These are phyloP conservation scores for Toxostoma redivivum DNA, from an alignment of 2,113 vertebrate species.

Conservation along the genomic window DNA sequence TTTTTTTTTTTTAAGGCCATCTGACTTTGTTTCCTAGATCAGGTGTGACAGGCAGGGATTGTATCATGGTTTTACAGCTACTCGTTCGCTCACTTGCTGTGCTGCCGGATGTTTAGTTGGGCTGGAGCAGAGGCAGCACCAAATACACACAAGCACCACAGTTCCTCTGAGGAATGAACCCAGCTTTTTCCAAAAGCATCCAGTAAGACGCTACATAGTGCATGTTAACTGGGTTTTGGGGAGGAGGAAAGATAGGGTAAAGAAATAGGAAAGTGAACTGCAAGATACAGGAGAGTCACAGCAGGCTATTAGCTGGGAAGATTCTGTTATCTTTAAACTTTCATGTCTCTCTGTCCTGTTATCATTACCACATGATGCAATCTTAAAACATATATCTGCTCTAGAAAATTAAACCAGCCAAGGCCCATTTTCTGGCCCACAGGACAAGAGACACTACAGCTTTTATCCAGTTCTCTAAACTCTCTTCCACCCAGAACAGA, in stretches of 20 bases:
- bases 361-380: slow-evolving; percentile 3
- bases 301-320: not conserved
- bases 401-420: slow-evolving; percentile 30
- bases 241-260: not conserved
- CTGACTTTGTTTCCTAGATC: slow-evolving; percentile 25
- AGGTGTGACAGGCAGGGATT: slow-evolving; percentile 20
- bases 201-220: not conserved
- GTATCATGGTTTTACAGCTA: not conserved
- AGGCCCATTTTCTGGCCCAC: slow-evolving; percentile 11
- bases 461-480: not conserved
- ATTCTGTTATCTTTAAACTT: slow-evolving; percentile 44
- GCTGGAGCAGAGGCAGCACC: not conserved
- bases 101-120: not conserved
- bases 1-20: not conserved
- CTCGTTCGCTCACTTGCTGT: fast-evolving
- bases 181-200: not conserved
- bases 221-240: not conserved
- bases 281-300: not conserved
- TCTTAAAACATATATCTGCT: slow-evolving; percentile 29
- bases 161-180: not conserved
- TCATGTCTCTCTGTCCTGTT: not conserved
- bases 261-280: not conserved
- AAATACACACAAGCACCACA: not conserved
- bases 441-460: not conserved
- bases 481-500: not conserved